Evolutionary conservation across 1,140 invertebrate species (phyloP).

Genomic region (Drosophila auraria): DNA sequence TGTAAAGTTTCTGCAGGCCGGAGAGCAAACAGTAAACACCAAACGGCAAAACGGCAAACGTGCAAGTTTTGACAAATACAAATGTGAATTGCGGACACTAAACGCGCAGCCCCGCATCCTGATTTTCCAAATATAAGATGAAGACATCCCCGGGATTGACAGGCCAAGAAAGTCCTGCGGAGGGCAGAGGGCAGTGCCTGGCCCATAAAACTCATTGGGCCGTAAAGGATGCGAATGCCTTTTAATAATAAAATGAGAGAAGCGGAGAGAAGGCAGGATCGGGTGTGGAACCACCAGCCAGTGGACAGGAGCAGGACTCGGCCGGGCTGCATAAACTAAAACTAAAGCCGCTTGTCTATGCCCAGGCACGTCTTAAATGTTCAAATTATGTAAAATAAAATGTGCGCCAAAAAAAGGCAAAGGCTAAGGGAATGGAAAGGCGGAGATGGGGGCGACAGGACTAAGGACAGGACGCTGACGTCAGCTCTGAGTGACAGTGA

Average conservation of each 20-base stretch:
- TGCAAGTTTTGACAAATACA: conserved; percentile 79
- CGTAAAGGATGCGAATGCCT: conserved; percentile 80
- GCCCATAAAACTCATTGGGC: conserved; percentile 76
- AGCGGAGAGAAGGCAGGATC: conserved; percentile 10
- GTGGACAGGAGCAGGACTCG: conserved; percentile 28
- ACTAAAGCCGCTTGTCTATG: conserved; percentile 80
- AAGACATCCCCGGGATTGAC: conserved; percentile 59
- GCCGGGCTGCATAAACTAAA: conserved; percentile 75
- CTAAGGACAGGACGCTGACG: conserved; percentile 56
- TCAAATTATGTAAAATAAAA: conserved; percentile 84
- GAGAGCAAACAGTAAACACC: conserved; percentile 51
- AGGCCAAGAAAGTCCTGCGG: conserved; percentile 5
- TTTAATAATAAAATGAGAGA: conserved; percentile 70
- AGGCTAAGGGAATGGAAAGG: background rate
- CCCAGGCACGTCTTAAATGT: conserved; percentile 82
- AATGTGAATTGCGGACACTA: conserved; percentile 54
- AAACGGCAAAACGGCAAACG: conserved; percentile 66
- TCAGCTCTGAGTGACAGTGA: conserved; percentile 74
- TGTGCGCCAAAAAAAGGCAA: conserved; percentile 57
- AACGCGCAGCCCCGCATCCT: conserved; percentile 22
- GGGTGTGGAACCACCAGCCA: conserved; percentile 13
- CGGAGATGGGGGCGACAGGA: background rate
- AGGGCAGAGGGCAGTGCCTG: conserved; percentile 5
- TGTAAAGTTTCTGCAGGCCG: conserved; percentile 68
- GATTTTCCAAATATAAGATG: conserved; percentile 46